Evolutionary conservation across 2,797 vertebrate genomes (phyloP).

Genomic region (Simalia tracyae): DNA sequence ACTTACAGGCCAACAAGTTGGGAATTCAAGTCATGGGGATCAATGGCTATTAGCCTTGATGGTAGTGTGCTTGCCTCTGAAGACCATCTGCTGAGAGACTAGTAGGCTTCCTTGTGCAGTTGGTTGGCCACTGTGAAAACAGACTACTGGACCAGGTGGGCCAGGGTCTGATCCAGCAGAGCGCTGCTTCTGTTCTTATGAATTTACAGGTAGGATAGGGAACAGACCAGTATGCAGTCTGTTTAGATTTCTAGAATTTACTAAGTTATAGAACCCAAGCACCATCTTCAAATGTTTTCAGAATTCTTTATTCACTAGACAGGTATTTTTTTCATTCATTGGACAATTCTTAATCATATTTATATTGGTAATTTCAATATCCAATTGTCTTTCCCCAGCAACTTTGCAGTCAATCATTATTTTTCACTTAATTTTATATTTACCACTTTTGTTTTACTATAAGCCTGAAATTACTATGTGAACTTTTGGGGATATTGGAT

Average conservation of each 20-base stretch:
- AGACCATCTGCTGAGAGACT: too few relatives aligned
- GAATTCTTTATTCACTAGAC: neutral
- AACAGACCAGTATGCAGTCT: neutral
- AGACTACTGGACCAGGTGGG: too few relatives aligned
- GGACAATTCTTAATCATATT: too few relatives aligned
- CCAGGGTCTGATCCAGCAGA: too few relatives aligned
- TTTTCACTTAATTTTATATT: neutral
- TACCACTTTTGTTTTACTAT: neutral
- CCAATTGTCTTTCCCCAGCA: neutral
- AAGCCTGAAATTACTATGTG: too few relatives aligned
- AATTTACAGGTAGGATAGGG: neutral
- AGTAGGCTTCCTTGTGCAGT: too few relatives aligned
- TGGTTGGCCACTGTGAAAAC: too few relatives aligned
- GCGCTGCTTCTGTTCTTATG: too few relatives aligned
- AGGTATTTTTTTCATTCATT: neutral
- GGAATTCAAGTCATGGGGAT: too few relatives aligned
- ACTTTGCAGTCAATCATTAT: neutral
- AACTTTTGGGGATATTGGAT: neutral
- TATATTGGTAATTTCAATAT: neutral
- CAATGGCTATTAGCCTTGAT: too few relatives aligned
- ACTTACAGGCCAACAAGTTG: neutral
- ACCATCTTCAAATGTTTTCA: neutral
- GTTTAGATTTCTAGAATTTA: neutral
- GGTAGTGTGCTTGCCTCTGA: too few relatives aligned
- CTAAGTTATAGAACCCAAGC: neutral